A percentile compares a stretch with the other conserved stretches of the same genome.
Evolutionary conservation across 2,888 invertebrate genomes (phyloP).

Genomic region (Metopia argyrocephala): DNA sequence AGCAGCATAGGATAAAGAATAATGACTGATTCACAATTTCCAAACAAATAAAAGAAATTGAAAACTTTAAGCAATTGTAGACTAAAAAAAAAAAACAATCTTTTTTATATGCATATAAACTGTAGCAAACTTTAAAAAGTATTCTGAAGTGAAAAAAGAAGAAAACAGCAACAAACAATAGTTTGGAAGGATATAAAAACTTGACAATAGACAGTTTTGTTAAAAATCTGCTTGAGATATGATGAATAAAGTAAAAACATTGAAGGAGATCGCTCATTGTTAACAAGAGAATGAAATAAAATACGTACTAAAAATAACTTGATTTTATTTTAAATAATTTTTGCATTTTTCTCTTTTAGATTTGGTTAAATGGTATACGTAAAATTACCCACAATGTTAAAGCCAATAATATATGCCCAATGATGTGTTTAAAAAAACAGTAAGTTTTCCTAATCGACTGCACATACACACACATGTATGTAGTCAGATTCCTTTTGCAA

Average conservation of each 20-base stretch:
- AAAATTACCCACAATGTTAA: slow-evolving; percentile 98
- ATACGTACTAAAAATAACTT: not conserved
- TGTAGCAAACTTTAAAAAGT: not conserved
- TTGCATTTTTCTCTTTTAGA: slow-evolving; percentile 81
- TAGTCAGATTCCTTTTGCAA: too few relatives aligned
- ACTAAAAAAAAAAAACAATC: not conserved
- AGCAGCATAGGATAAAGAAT: not conserved
- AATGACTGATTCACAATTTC: not conserved
- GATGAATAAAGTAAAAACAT: not conserved
- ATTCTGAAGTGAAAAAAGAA: not conserved
- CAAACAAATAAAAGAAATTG: not conserved
- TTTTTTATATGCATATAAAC: too few relatives aligned
- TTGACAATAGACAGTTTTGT: not conserved
- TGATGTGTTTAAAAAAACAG: slow-evolving; percentile 99
- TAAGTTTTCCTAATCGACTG: slow-evolving; percentile 82
- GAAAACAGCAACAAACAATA: not conserved
- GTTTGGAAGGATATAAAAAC: not conserved
- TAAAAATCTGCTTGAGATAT: too few relatives aligned
- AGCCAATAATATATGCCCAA: slow-evolving; percentile 99
- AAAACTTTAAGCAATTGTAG: not conserved
- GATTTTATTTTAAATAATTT: not conserved
- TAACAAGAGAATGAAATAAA: not conserved
- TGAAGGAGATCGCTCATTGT: not conserved
- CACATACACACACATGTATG: not conserved
- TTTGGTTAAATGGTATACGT: slow-evolving; percentile 96